Percentiles rank a stretch among this genome's conserved stretches.
phyloP scores from a whole-genome alignment of 2,888 invertebrate genomes.

The Acronicta leporina region DNA sequence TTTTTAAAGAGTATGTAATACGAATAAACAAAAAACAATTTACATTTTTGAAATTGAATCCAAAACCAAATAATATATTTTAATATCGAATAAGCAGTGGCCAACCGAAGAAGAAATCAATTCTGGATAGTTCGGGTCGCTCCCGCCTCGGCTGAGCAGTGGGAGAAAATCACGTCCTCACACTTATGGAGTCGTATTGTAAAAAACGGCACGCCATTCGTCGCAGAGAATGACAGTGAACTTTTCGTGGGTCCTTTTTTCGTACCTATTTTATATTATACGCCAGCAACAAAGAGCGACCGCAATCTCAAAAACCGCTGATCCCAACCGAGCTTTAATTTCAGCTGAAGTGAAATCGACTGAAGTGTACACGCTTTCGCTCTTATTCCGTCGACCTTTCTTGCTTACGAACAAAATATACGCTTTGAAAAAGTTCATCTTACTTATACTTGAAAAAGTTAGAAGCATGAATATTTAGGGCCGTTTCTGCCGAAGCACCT shows the following conservation, averaged over 20 bases:
- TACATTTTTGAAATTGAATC: slow-evolving; percentile 7
- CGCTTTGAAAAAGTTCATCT: slow-evolving; percentile 63
- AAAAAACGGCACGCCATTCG: slow-evolving; percentile 42
- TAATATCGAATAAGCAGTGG: slow-evolving; percentile 1
- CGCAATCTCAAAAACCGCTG: slow-evolving; percentile 73
- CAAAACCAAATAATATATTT: background rate
- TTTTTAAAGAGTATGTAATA: no score
- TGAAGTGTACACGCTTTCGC: slow-evolving; percentile 85
- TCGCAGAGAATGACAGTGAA: slow-evolving; percentile 51
- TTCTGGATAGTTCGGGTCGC: background rate
- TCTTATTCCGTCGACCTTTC: slow-evolving; percentile 78
- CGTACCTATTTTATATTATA: slow-evolving; percentile 62
- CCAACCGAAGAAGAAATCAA: slow-evolving; percentile 22
- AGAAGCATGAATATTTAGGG: slow-evolving; percentile 63
- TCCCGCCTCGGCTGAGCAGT: background rate
- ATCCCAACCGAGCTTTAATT: slow-evolving; percentile 78
- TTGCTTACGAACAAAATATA: slow-evolving; percentile 65
- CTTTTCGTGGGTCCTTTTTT: slow-evolving; percentile 53
- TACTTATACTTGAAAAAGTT: slow-evolving; percentile 58
- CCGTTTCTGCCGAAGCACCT: slow-evolving; percentile 31
- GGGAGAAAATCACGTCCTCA: slow-evolving; percentile 36
- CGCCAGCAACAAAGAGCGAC: slow-evolving; percentile 66
- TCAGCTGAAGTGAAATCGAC: slow-evolving; percentile 80
- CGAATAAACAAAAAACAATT: slow-evolving; percentile 3
- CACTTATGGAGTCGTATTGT: slow-evolving; percentile 41